Conservation (phyloP, 2,113 vertebrate species). For the Leptocoma aspasia region DNA sequence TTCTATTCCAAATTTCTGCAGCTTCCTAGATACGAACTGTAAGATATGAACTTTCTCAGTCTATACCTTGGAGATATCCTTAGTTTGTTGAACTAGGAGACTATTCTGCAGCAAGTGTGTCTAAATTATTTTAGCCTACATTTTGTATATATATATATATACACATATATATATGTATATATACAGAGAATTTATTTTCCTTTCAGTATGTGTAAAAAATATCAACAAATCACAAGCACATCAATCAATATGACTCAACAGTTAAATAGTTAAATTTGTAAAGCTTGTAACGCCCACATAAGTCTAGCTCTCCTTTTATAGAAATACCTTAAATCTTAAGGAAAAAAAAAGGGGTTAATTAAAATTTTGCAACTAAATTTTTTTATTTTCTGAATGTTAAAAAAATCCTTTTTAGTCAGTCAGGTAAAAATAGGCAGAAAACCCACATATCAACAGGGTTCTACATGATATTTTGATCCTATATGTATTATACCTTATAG, state of each 20-base stretch:
- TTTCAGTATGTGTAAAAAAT: not conserved
- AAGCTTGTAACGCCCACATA: not conserved
- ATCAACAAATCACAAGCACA: not conserved
- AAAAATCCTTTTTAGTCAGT: not conserved
- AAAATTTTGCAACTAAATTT: not conserved
- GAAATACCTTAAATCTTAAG: not conserved
- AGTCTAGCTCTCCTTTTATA: not conserved
- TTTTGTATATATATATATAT: not conserved
- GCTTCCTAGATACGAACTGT: too few species aligned
- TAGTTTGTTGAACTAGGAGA: not conserved
- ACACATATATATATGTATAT: too few species aligned
- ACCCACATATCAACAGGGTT: rapidly evolving
- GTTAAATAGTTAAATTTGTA: not conserved
- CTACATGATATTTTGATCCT: not conserved
- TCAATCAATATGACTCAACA: not conserved
- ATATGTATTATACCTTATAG: not conserved
- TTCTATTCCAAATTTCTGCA: not conserved
- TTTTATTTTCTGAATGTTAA: not conserved
- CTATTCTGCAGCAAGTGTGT: not conserved
- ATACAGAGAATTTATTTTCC: not conserved
- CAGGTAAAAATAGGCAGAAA: not conserved
- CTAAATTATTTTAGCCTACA: not conserved
- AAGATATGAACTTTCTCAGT: too few species aligned
- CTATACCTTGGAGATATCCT: too few species aligned
- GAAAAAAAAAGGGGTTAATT: not conserved